Evolutionary conservation across 2,113 vertebrate genomes (phyloP).

Genomic region (Gallinago media): DNA sequence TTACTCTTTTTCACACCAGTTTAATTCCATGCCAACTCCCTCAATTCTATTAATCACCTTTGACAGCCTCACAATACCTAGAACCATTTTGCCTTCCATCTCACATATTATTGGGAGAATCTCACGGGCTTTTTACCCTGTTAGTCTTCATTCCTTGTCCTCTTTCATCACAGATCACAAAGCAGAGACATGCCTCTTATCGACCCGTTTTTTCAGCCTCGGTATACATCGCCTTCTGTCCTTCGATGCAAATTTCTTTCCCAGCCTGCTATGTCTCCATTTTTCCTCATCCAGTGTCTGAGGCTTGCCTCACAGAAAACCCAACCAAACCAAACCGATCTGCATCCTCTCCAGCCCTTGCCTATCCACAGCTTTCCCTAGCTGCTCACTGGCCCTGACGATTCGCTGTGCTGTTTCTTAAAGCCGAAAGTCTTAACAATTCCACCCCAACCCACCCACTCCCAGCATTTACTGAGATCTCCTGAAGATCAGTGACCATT

Average conservation of each 20-base stretch:
- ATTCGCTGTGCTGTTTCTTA: neutral
- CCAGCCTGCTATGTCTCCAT: neutral
- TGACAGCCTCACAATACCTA: neutral
- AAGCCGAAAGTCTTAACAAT: neutral
- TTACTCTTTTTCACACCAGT: neutral
- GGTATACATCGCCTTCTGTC: neutral
- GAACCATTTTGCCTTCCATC: neutral
- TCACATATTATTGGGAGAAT: neutral
- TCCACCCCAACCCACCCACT: neutral
- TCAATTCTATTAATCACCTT: neutral
- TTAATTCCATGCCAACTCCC: neutral
- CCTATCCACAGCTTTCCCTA: neutral
- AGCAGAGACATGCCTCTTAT: neutral
- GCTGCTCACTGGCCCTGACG: neutral
- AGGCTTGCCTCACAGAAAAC: neutral
- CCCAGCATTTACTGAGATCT: neutral
- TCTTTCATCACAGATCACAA: neutral
- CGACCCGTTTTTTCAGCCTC: neutral
- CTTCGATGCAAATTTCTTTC: neutral
- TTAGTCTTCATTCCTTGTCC: neutral
- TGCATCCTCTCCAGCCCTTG: neutral
- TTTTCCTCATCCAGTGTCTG: neutral
- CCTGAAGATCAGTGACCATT: neutral
- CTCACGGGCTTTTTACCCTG: neutral
- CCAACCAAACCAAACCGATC: neutral